Conservation (phyloP, 2,888 invertebrate species). For the Drosophila testacea region DNA sequence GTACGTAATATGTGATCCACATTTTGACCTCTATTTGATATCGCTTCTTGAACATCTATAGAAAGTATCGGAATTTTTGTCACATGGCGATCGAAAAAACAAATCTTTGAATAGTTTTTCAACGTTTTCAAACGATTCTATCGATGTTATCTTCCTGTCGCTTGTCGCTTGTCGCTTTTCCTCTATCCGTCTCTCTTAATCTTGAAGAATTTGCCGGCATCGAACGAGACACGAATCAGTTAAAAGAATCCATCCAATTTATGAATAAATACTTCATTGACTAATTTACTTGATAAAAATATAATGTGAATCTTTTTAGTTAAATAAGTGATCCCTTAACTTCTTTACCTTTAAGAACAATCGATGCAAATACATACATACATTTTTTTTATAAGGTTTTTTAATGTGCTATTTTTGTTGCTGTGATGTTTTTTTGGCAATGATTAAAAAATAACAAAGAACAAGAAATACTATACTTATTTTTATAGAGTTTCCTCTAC, state of each 20-base stretch:
- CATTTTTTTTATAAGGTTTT: background rate
- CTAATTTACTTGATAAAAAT: background rate
- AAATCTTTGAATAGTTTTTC: conserved; percentile 1
- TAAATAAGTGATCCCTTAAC: background rate
- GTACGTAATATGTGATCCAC: background rate
- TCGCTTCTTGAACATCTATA: background rate
- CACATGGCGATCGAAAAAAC: conserved; percentile 3
- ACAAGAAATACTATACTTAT: conserved; percentile 19
- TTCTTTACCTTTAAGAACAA: background rate
- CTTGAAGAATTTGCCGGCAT: background rate
- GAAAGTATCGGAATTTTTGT: conserved; percentile 5
- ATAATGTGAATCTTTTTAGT: background rate
- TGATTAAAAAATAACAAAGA: conserved; percentile 12
- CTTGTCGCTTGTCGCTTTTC: background rate
- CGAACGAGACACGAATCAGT: background rate
- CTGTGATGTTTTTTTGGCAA: conserved; percentile 18
- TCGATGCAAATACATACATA: conserved; percentile 4
- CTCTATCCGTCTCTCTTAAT: background rate
- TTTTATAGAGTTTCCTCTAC: conserved; percentile 14
- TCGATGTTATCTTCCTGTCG: background rate
- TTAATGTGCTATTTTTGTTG: conserved; percentile 3
- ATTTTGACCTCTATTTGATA: conserved; percentile 21
- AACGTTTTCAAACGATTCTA: background rate
- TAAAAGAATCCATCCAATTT: background rate
- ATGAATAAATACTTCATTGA: background rate